These are phyloP conservation scores for Glomeris marginata DNA, from an alignment of 2,888 invertebrate genomes.

Conservation along the genomic window DNA sequence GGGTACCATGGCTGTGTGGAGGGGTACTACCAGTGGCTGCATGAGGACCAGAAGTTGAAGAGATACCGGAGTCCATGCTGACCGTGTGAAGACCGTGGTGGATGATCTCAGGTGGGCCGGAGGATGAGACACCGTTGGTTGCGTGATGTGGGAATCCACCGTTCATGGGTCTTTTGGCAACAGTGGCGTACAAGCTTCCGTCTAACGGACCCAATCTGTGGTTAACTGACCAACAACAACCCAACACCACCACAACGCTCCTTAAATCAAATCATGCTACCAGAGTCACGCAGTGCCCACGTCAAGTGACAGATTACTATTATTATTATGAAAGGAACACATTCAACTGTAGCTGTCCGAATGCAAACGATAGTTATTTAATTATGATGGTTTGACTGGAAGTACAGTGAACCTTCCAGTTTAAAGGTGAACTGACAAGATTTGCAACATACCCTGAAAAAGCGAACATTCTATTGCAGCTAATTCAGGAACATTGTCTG, in stretches of 20 bases:
- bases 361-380: too few species aligned
- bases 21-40: conserved; percentile 11
- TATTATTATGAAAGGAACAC: too few species aligned
- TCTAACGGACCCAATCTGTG: conserved; percentile 74
- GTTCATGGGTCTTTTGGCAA: conserved; percentile 26
- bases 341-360: too few species aligned
- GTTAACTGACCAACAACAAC: conserved; percentile 1
- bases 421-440: too few species aligned
- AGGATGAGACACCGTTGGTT: not conserved
- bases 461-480: too few species aligned
- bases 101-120: conserved; percentile 11
- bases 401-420: too few species aligned
- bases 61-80: conserved; percentile 83
- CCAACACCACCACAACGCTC: not conserved
- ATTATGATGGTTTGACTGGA: not conserved
- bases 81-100: conserved; percentile 47
- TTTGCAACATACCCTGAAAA: too few species aligned
- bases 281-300: too few species aligned
- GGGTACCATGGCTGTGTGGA: not conserved
- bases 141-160: not conserved
- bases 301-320: too few species aligned
- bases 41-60: conserved; percentile 37
- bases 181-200: conserved; percentile 71
- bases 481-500: too few species aligned
- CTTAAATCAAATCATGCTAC: too few species aligned